Evolutionary conservation across 1,140 invertebrate genomes (phyloP), one percentile per base, ranked within the genome.

Genomic region (Centruroides vittatus): DNA sequence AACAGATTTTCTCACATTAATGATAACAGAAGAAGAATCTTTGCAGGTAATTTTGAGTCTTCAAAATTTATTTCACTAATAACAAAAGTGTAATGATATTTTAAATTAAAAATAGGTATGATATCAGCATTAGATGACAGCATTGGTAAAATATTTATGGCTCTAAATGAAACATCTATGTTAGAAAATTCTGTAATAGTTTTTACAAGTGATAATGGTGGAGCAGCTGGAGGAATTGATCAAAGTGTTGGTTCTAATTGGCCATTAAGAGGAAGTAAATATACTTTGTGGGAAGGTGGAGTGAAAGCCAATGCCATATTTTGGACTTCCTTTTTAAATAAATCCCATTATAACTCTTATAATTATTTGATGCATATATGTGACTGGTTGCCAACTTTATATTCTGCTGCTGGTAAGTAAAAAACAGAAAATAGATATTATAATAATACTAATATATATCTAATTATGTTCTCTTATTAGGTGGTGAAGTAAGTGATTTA

Each of bases 131-230:
- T 96, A 60, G 93, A 96, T 73, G 80, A 88, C 63, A 92, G 90
- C 0, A 85, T 96, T 5, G 90, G 89, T 5, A 69, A 73, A 7
- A 83, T 95, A n/a, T 81, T 92, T 3, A 70, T 81, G 46, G 82
- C 87, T 7, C 71, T 97, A 47, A 67, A 78, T 4, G 70, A 76
- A 0, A 75, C 74, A 35, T 73, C 78, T 0, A 82, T 92, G 78
- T 72, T 93, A 11, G 67, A 83, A 34, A 80, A 92, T 69, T 83
- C 82, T 12, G 80, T 94, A 3, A 83, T 94, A 13, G 69, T 93
- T 7, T 93, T 94, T 72, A 84, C 82, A 4, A 86, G 86, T 1
- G 91, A 94, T 71, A 94, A 94, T 72, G 91, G 91, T 7, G 91
- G 89, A 0, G 86, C 91, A 0, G 74, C 73, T 57, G 74, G 49